Percentiles rank a stretch among this genome's conserved stretches.
Conservation (phyloP, 2,888 invertebrate species). For the Chouioia cunea region DNA sequence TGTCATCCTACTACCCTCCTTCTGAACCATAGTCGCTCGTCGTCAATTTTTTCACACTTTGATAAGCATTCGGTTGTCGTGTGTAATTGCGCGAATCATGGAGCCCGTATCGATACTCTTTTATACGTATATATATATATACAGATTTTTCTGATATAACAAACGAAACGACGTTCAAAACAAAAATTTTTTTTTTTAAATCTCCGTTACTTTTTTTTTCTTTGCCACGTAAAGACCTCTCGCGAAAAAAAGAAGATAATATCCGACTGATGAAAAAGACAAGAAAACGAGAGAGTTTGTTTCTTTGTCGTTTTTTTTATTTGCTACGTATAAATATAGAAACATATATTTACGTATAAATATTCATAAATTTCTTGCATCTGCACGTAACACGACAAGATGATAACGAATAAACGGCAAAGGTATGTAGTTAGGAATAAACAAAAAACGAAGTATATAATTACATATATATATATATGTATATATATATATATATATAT, state of each 20-base stretch:
- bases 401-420: slow-evolving; percentile 20
- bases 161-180: too few species aligned
- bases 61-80: too few species aligned
- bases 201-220: not conserved
- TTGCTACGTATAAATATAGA: not conserved
- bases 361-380: slow-evolving; percentile 12
- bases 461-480: slow-evolving; percentile 26
- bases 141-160: too few species aligned
- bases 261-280: not conserved
- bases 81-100: not conserved
- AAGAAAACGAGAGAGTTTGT: slow-evolving; percentile 8
- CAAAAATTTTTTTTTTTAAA: too few species aligned
- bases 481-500: too few species aligned
- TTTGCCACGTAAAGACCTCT: slow-evolving; percentile 28
- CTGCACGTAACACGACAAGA: slow-evolving; percentile 14
- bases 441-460: slow-evolving; percentile 25
- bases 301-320: slow-evolving; percentile 8
- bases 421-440: slow-evolving; percentile 32
- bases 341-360: slow-evolving; percentile 8
- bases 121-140: not conserved
- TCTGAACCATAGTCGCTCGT: too few species aligned
- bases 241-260: not conserved
- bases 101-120: slow-evolving; percentile 21
- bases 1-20: slow-evolving; percentile 33
- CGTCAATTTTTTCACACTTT: slow-evolving; percentile 7